Percentiles rank a stretch among this genome's conserved stretches.
phyloP scores from a whole-genome alignment of 2,797 vertebrate genomes.

The Girardinus metallicus region DNA sequence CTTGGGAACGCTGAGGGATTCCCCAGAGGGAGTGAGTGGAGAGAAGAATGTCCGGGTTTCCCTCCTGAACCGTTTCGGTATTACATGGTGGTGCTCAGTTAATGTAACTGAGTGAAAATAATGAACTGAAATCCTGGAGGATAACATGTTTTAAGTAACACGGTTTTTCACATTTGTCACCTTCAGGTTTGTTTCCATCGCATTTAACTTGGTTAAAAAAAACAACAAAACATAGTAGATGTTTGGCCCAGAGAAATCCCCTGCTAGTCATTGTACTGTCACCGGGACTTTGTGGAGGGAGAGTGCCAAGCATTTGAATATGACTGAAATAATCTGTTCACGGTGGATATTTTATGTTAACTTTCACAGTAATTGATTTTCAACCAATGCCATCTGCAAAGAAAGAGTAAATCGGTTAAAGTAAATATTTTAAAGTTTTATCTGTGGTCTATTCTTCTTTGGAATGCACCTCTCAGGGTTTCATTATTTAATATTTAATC shows the following conservation, averaged over 20 bases:
- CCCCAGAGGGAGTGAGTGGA: not conserved
- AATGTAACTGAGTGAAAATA: not conserved
- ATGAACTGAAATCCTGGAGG: not conserved
- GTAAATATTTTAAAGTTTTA: not conserved
- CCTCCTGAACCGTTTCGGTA: not conserved
- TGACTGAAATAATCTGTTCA: not conserved
- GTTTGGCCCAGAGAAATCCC: not conserved
- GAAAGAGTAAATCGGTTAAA: not conserved
- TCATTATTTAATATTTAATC: not conserved
- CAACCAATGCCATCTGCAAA: not conserved
- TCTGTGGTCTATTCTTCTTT: not conserved
- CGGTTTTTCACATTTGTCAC: not conserved
- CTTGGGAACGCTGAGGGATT: not conserved
- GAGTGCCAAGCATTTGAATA: not conserved
- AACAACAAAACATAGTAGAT: not conserved
- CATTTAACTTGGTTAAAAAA: not conserved
- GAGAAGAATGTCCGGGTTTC: not conserved
- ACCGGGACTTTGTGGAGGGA: not conserved
- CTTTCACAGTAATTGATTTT: not conserved
- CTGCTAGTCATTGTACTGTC: not conserved
- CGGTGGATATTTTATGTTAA: not conserved
- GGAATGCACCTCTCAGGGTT: not conserved
- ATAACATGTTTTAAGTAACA: not conserved
- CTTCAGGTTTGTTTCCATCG: not conserved
- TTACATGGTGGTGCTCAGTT: not conserved